These are phyloP conservation scores for Julus scanicus DNA, from an alignment of 2,888 invertebrate genomes.

Conservation along the genomic window DNA sequence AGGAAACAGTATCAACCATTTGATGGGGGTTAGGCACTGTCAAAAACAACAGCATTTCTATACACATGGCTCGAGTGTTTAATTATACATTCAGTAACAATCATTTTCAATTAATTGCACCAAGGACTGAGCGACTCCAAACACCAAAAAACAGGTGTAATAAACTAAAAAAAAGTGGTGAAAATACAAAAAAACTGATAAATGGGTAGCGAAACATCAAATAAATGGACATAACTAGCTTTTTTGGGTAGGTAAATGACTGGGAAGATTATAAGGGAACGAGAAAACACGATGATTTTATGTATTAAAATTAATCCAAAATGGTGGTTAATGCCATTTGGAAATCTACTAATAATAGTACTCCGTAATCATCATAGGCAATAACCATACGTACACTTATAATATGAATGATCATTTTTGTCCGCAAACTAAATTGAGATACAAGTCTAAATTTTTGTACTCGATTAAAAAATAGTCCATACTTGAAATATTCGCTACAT, in stretches of 20 bases:
- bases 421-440: slow-evolving; percentile 36
- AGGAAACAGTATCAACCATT: slow-evolving; percentile 45
- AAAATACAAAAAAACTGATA: background rate
- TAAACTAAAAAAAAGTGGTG: background rate
- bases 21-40: slow-evolving; percentile 26
- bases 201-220: no score
- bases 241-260: background rate
- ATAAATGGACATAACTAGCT: background rate
- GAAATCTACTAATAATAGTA: slow-evolving; percentile 43
- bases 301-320: slow-evolving; percentile 34
- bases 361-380: slow-evolving; percentile 29
- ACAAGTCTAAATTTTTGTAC: slow-evolving; percentile 39
- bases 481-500: slow-evolving; percentile 28
- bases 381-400: slow-evolving; percentile 44
- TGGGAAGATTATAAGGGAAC: background rate
- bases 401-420: slow-evolving; percentile 16
- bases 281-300: slow-evolving; percentile 37
- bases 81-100: slow-evolving; percentile 14
- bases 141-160: slow-evolving; percentile 33
- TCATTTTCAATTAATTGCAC: slow-evolving; percentile 13
- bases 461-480: slow-evolving; percentile 19
- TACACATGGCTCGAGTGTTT: slow-evolving; percentile 9
- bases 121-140: slow-evolving; percentile 30
- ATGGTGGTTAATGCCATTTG: background rate
- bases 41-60: slow-evolving; percentile 47